phyloP scores from a whole-genome alignment of 2,888 invertebrate species.

The Euphydryas editha region DNA sequence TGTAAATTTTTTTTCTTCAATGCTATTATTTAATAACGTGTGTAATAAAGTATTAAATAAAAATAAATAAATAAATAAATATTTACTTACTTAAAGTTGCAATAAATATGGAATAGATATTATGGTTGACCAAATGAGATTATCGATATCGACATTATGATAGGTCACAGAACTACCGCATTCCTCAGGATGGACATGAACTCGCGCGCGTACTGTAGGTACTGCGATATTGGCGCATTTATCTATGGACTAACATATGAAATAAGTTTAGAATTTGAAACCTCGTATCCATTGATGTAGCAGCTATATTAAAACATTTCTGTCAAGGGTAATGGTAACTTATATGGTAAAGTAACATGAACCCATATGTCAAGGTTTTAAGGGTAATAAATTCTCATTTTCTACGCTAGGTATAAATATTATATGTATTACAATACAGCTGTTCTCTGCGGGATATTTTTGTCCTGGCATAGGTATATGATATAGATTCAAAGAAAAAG shows the following conservation, averaged over 20 bases:
- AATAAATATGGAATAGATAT: no score
- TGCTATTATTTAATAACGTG: no score
- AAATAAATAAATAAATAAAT: no score
- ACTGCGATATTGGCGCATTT: no score
- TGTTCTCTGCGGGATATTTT: not conserved
- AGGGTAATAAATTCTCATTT: constrained; percentile 12
- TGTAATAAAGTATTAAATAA: no score
- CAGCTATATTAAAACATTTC: constrained; percentile 16
- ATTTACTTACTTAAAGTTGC: no score
- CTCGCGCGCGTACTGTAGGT: no score
- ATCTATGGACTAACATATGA: constrained; percentile 1
- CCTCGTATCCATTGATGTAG: constrained; percentile 8
- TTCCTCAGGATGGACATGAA: no score
- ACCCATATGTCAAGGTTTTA: constrained; percentile 16
- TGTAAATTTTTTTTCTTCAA: no score
- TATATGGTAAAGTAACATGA: not conserved
- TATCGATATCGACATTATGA: no score
- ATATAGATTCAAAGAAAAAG: not conserved
- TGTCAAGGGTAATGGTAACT: constrained; percentile 9
- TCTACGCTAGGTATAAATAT: constrained; percentile 13
- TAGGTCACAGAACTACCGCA: no score
- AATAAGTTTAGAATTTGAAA: constrained; percentile 17
- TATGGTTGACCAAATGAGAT: no score
- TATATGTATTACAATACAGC: not conserved
- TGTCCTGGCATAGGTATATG: not conserved